These are phyloP conservation scores for Tricholauxania praeusta DNA, from an alignment of 2,888 invertebrate species.

Conservation along the genomic window DNA sequence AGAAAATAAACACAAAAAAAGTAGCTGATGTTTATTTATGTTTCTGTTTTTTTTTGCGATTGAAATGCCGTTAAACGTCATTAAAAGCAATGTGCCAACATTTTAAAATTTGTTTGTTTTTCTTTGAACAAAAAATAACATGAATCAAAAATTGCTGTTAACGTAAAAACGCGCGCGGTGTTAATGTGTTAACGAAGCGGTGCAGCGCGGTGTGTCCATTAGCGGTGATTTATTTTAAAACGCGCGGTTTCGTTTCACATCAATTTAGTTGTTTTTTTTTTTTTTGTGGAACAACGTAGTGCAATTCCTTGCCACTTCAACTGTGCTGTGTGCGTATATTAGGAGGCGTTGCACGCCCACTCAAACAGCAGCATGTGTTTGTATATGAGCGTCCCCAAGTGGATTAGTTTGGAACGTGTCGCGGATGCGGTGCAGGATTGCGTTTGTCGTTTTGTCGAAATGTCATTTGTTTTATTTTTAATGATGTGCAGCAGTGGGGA, in stretches of 20 bases:
- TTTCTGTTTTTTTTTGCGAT: too few species aligned
- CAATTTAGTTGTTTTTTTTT: not conserved
- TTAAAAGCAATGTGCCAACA: too few species aligned
- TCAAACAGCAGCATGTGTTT: slow-evolving; percentile 50
- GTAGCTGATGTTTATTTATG: too few species aligned
- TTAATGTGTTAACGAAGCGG: slow-evolving; percentile 7
- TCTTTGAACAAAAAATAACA: too few species aligned
- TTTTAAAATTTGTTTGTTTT: too few species aligned
- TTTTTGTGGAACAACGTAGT: not conserved
- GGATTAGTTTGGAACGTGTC: slow-evolving; percentile 53
- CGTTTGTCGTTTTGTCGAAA: slow-evolving; percentile 49
- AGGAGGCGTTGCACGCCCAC: not conserved
- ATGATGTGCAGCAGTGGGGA: slow-evolving; percentile 45
- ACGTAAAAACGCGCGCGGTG: not conserved
- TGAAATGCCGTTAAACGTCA: too few species aligned
- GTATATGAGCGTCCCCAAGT: slow-evolving; percentile 52
- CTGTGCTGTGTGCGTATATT: not conserved
- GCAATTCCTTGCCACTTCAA: not conserved
- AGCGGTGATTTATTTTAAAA: not conserved
- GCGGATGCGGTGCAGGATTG: slow-evolving; percentile 49
- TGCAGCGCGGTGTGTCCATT: not conserved
- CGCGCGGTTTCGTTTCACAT: not conserved
- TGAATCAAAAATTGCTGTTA: not conserved
- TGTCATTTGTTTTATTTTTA: slow-evolving; percentile 51
- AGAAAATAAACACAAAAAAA: not conserved